A percentile compares a stretch with the other conserved stretches of the same genome.
phyloP scores from a whole-genome alignment of 2,888 invertebrate genomes.

The Papilio demoleus region DNA sequence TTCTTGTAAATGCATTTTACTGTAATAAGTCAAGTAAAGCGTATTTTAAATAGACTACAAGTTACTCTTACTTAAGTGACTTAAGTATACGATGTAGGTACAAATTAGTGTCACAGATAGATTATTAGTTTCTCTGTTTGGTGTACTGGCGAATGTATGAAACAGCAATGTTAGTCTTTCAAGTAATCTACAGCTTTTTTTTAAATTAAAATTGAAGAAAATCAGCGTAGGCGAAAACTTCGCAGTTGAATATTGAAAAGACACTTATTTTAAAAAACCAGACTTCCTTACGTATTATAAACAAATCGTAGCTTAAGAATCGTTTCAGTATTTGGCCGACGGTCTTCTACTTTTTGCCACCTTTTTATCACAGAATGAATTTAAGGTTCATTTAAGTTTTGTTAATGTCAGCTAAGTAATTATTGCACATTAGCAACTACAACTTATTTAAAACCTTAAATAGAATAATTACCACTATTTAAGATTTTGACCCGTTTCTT shows the following conservation, averaged over 20 bases:
- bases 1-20: no score
- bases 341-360: background rate
- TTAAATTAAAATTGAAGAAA: background rate
- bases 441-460: background rate
- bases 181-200: background rate
- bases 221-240: no score
- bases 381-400: background rate
- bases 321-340: no score
- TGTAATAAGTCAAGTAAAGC: no score
- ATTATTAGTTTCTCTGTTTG: background rate
- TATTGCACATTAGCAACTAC: background rate
- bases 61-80: no score
- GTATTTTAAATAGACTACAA: no score
- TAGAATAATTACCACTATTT: constrained; percentile 1
- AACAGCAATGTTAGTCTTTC: background rate
- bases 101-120: background rate
- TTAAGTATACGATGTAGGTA: no score
- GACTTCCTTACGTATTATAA: no score
- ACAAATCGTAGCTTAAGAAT: no score
- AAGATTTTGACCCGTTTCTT: constrained; percentile 20
- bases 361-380: background rate
- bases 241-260: no score
- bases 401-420: background rate
- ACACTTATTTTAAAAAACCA: no score
- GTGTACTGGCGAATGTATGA: background rate